Base-by-base conservation (phyloP, 2,113 vertebrate genomes). In the Myotis lucifugus region DNA sequence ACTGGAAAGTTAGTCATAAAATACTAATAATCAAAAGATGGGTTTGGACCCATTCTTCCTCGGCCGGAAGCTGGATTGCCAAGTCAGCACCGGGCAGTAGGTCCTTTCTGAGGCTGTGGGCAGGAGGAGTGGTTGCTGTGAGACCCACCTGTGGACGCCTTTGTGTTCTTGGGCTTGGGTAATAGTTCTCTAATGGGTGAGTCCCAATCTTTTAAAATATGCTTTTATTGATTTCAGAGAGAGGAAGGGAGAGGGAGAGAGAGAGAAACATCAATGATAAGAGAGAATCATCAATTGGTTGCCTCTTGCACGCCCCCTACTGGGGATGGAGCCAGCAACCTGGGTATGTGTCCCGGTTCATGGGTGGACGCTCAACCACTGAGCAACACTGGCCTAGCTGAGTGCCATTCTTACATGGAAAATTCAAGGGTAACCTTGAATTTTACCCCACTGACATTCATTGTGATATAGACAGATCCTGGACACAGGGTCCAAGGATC, bases 1-100 rank as follows among this genome's bases (percentile, higher is more conserved):
- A 97, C 96, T 90, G 95, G 97, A 98, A 98, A 98, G 98, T 98
- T 97, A 90, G 85, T 88, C 0, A 1, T 96, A 93, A 97, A 93
- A 93, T 94, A 97, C 40, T 86, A 90, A 95, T 76, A 77, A 91
- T 89, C 52, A 77, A 81, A 94, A 91, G 83, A 89, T 94, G 93
- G 91, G 69, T 56, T 93, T 84, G 21, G 85, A 42, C 13, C 48
- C 32, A 21, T 11, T 92, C 66, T 81, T 88, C 37, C 8, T 1
- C 14, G 15, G 6, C 21, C 37, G 52, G 87, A 90, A 85, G 27
- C 54, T 40, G 74, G 96, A 81, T 72, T 91, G 92, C 97, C 89
- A 93, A 96, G 90, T 97, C 96, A 96, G 97, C 97, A 46, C 37
- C 87, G 29, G 46, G 5, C 7, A 34, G 42, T 14, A 6, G 8